Evolutionary conservation across 2,888 invertebrate genomes (phyloP).

Genomic region (Craniophora ligustri): DNA sequence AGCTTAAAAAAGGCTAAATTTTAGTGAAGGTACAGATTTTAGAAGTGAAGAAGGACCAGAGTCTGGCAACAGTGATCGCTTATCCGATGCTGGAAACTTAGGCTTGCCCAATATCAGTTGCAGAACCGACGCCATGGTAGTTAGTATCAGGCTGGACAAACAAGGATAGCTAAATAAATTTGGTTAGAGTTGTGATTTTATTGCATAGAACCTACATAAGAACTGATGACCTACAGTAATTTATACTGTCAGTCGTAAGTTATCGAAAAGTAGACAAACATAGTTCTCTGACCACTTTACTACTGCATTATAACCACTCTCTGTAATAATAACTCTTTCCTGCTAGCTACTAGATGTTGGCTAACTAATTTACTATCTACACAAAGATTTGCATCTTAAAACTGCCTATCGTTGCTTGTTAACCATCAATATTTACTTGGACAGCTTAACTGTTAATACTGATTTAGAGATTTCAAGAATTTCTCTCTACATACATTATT

Average conservation of each 20-base stretch:
- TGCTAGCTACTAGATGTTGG: not conserved
- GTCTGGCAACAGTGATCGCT: too few species aligned
- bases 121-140: too few species aligned
- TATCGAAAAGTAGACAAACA: conserved; percentile 5
- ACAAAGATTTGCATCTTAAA: conserved; percentile 8
- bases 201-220: not conserved
- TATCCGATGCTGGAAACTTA: too few species aligned
- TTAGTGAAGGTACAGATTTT: not conserved
- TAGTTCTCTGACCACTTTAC: not conserved
- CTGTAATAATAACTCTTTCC: conserved; percentile 17
- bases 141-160: too few species aligned
- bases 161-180: too few species aligned
- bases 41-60: too few species aligned
- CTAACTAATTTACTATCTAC: conserved; percentile 14
- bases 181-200: too few species aligned
- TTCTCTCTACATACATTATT: too few species aligned
- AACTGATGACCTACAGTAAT: too few species aligned
- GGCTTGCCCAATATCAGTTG: too few species aligned
- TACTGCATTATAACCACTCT: conserved; percentile 6
- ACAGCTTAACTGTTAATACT: too few species aligned
- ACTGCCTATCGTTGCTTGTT: not conserved
- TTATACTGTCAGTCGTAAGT: not conserved
- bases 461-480: too few species aligned
- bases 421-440: not conserved
- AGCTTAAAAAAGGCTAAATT: not conserved